Evolutionary conservation across 2,797 vertebrate genomes (phyloP), one percentile per base, ranked within the genome.

Genomic region (Acropternis orthonyx): DNA sequence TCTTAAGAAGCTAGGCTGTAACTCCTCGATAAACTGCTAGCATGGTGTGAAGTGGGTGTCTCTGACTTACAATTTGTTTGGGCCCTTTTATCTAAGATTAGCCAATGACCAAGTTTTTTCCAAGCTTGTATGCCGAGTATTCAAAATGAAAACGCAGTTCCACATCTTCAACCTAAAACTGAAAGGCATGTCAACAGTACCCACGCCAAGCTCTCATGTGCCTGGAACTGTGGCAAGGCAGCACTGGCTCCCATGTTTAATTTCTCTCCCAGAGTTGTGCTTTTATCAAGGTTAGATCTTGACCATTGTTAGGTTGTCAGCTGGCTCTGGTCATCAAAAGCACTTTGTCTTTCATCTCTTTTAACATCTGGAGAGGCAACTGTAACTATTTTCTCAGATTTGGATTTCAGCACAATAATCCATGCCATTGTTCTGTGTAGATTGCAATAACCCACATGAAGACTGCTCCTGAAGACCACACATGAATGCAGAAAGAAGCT

Each of bases 401-500:
- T 55, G 78, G 74, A 85, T 92, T 94, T 92, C 80, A 74, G 72
- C 46, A 54, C 0, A 30, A 91, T 88, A 94, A 89, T 59, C 91
- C 63, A 10, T 58, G 59, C 62, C 85, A 74, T 77, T 95, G 85
- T 92, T 94, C 56, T 7, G 0, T 32, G 63, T 71, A 63, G 87
- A 93, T 74, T 87, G 41, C 77, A 88, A 7, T 58, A 94, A 86
- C 67, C 91, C 89, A 96, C 77, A 92, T 82, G 63, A 93, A 88
- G 69, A 90, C 73, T 86, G 56, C 63, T 93, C 59, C 82, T 89
- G 76, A 82, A 78, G 94, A 96, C 95, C 94, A 96, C 94, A 88
- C 91, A 94, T 19, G 3, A 82, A 86, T 24, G 44, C 71, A 94
- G 74, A 94, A 78, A 67, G 58, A 63, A 91, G 48, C 55, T 90